These are phyloP conservation scores for Tiaroga cobitis DNA, from an alignment of 2,797 vertebrate species.

Conservation along the genomic window DNA sequence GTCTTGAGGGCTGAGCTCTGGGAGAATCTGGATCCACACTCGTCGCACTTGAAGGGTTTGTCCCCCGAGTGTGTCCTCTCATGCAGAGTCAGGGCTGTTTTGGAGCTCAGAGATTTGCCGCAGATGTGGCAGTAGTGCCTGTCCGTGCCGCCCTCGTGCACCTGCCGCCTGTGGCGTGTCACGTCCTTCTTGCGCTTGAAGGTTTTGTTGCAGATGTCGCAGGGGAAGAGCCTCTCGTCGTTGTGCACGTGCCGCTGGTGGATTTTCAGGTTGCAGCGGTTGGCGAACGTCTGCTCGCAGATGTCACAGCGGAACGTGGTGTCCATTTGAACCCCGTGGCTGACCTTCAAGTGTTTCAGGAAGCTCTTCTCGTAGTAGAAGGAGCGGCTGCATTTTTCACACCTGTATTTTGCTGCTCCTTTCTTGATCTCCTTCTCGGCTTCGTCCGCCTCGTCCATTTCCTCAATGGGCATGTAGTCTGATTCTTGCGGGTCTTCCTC, in stretches of 20 bases:
- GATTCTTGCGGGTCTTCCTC: slow-evolving; percentile 7
- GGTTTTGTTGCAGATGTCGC: slow-evolving; percentile 88
- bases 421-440: slow-evolving; percentile 64
- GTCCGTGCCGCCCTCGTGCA: slow-evolving; percentile 89
- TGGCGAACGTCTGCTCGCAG: slow-evolving; percentile 92
- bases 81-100: slow-evolving; percentile 89
- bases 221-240: slow-evolving; percentile 89
- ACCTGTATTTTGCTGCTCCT: slow-evolving; percentile 78
- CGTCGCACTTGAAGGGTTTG: slow-evolving; percentile 87
- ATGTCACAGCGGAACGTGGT: slow-evolving; percentile 87
- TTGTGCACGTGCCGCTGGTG: slow-evolving; percentile 96
- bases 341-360: slow-evolving; percentile 88
- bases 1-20: slow-evolving; percentile 97
- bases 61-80: slow-evolving; percentile 92
- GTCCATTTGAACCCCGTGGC: slow-evolving; percentile 85
- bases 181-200: slow-evolving; percentile 98
- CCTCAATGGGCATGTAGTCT: slow-evolving; percentile 42
- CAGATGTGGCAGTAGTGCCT: slow-evolving; percentile 86
- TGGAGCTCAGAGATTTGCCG: slow-evolving; percentile 94
- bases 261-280: slow-evolving; percentile 95
- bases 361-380: slow-evolving; percentile 97
- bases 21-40: slow-evolving; percentile 90
- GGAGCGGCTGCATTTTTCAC: slow-evolving; percentile 86
- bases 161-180: slow-evolving; percentile 89
- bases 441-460: slow-evolving; percentile 33